phyloP scores from a whole-genome alignment of 92 coral and sea anemone species.

The Diadumene lineata region DNA sequence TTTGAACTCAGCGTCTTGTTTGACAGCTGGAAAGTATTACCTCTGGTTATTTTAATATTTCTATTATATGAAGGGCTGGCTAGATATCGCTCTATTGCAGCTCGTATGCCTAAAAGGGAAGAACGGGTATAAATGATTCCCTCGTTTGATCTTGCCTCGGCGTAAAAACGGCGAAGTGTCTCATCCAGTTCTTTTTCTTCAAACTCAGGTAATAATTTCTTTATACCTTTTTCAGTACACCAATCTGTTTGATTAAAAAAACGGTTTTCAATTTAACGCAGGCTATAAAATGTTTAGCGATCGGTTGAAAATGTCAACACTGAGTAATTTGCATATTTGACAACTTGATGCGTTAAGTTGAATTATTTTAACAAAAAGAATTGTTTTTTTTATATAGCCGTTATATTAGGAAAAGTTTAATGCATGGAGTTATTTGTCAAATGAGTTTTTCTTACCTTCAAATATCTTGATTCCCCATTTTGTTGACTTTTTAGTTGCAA shows the following conservation, averaged over 20 bases:
- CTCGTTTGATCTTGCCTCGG: slow-evolving; percentile 44
- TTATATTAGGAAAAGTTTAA: no score
- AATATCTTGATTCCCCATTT: slow-evolving; percentile 22
- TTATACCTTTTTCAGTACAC: slow-evolving; percentile 13
- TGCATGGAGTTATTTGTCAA: not conserved
- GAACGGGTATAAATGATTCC: slow-evolving; percentile 56
- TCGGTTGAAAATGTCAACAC: no score
- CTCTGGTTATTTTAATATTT: slow-evolving; percentile 38
- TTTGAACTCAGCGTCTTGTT: slow-evolving; percentile 46
- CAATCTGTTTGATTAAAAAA: slow-evolving; percentile 26
- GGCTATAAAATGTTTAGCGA: no score
- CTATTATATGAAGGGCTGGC: slow-evolving; percentile 49
- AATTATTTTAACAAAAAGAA: no score
- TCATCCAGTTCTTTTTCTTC: slow-evolving; percentile 36
- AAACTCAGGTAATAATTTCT: slow-evolving; percentile 24
- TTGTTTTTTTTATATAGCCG: no score
- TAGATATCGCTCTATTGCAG: slow-evolving; percentile 42
- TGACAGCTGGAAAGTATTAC: slow-evolving; percentile 44
- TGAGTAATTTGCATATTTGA: no score
- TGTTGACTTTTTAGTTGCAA: slow-evolving; percentile 16
- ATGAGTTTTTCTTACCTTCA: slow-evolving; percentile 19
- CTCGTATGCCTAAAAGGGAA: slow-evolving; percentile 30
- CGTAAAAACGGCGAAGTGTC: slow-evolving; percentile 44
- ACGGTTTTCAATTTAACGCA: not conserved
- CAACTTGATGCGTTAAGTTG: no score